Evolutionary conservation across 2,113 vertebrate species (phyloP).

Genomic region (Pionites leucogaster): DNA sequence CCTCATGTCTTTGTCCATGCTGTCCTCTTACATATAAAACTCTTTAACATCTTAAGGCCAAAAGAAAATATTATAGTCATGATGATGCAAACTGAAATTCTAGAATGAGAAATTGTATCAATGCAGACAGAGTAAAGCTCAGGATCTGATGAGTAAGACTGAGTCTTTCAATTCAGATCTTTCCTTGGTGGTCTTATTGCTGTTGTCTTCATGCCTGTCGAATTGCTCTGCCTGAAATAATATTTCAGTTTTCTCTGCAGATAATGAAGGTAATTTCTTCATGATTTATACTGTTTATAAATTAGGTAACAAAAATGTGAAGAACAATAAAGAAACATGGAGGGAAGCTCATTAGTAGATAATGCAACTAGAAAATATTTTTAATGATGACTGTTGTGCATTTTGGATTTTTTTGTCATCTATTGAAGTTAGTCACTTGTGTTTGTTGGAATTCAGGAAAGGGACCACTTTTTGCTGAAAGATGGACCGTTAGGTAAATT

Average conservation of each 20-base stretch:
- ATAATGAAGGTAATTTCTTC: background rate
- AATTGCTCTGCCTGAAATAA: background rate
- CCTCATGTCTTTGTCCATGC: background rate
- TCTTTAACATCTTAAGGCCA: accelerated
- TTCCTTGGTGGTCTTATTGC: background rate
- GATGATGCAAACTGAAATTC: background rate
- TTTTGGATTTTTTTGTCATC: accelerated
- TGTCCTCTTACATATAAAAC: background rate
- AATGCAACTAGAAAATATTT: background rate
- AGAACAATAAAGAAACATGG: background rate
- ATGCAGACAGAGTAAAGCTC: background rate
- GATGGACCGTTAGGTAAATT: background rate
- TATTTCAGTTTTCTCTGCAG: background rate
- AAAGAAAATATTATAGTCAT: background rate
- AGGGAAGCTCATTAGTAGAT: background rate
- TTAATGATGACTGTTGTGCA: too few relatives aligned
- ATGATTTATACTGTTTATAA: background rate
- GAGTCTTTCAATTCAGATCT: background rate
- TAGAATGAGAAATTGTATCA: background rate
- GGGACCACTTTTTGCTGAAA: background rate
- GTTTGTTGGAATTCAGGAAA: background rate
- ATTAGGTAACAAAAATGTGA: background rate
- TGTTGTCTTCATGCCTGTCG: background rate
- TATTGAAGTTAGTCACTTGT: background rate
- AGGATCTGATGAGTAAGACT: background rate